Percentiles rank a stretch among this genome's conserved stretches.
Evolutionary conservation across 2,797 vertebrate species (phyloP).

Genomic region (Tragopan temminckii): DNA sequence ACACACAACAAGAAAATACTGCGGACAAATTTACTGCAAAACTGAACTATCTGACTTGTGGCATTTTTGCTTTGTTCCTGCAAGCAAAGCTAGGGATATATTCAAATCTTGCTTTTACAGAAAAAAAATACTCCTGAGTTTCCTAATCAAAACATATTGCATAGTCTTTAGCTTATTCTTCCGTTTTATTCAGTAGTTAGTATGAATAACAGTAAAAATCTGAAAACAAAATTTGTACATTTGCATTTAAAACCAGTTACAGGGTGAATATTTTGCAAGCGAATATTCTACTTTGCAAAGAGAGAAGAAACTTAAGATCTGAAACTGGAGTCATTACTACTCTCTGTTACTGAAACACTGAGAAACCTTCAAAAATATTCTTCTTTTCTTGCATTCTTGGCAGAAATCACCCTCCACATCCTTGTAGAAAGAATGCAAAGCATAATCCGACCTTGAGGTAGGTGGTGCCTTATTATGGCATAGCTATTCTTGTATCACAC

Average conservation of each 20-base stretch:
- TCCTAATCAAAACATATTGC: not conserved
- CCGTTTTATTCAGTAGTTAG: not conserved
- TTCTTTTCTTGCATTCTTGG: not conserved
- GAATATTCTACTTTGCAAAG: not conserved
- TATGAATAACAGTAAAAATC: not conserved
- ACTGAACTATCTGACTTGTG: not conserved
- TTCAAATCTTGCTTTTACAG: not conserved
- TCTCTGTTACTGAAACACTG: not conserved
- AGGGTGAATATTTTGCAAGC: not conserved
- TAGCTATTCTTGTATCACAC: not conserved
- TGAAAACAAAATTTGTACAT: not conserved
- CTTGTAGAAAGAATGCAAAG: not conserved
- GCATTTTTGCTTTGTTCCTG: not conserved
- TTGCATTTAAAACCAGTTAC: not conserved
- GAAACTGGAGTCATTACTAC: not conserved
- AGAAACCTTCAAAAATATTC: not conserved
- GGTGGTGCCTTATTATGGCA: not conserved
- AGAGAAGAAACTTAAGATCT: not conserved
- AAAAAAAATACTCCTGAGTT: not conserved
- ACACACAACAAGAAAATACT: not conserved
- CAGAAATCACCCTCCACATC: not conserved
- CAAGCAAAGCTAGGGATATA: not conserved
- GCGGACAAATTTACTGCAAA: not conserved
- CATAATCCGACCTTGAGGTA: not conserved
- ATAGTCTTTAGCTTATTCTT: not conserved